These are phyloP conservation scores for Charaxes varanes DNA, from an alignment of 1,140 invertebrate genomes.

Conservation along the genomic window DNA sequence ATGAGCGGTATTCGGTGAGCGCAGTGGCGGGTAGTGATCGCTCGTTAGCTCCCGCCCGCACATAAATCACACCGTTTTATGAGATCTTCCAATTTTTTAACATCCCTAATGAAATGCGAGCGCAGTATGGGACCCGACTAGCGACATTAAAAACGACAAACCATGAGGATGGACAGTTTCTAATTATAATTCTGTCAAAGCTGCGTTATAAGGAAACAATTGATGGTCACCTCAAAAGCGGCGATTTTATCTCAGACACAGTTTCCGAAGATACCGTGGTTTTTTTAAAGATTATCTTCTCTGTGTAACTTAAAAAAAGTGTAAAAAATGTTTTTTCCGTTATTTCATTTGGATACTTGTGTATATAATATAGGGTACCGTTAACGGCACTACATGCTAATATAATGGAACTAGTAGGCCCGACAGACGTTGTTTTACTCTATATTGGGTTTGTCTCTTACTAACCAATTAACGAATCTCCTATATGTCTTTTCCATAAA, in stretches of 20 bases:
- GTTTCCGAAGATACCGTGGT: conserved; percentile 45
- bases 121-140: conserved; percentile 69
- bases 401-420: too few relatives aligned
- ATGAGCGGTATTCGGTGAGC: conserved; percentile 7
- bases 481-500: too few relatives aligned
- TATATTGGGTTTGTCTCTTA: too few relatives aligned
- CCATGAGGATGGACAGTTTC: conserved; percentile 68
- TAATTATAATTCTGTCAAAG: conserved; percentile 74
- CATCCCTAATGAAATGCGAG: conserved; percentile 69
- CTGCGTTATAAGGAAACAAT: conserved; percentile 63
- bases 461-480: too few relatives aligned
- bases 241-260: conserved; percentile 56
- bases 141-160: conserved; percentile 72
- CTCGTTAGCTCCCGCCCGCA: conserved; percentile 65
- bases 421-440: too few relatives aligned
- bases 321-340: too few relatives aligned
- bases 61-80: conserved; percentile 70
- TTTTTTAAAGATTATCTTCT: conserved; percentile 24
- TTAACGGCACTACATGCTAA: too few relatives aligned
- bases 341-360: too few relatives aligned
- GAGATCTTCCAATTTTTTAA: conserved; percentile 68
- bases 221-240: conserved; percentile 62
- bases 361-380: too few relatives aligned
- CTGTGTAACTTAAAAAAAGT: too few relatives aligned
- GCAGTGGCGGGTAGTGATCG: conserved; percentile 35